Percentiles rank a stretch among this genome's conserved stretches.
Evolutionary conservation across 2,113 vertebrate genomes (phyloP).

Genomic region (Ia io): DNA sequence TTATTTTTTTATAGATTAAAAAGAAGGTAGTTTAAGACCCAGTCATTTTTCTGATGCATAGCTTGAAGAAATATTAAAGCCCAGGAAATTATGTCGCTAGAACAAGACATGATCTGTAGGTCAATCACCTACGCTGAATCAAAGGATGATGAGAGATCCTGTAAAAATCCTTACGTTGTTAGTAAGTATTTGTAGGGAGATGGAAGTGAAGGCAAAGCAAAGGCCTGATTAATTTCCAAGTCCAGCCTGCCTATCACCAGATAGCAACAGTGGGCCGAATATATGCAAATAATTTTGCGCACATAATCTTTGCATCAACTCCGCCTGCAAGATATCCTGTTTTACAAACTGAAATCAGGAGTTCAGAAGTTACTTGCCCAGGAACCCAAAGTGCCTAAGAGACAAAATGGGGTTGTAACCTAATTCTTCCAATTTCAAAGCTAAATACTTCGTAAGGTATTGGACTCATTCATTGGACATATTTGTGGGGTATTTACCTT

Average conservation of each 20-base stretch:
- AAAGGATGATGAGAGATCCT: neutral
- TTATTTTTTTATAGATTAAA: conserved; percentile 1
- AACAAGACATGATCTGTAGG: neutral
- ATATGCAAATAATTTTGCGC: neutral
- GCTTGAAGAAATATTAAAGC: conserved; percentile 27
- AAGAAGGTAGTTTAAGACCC: neutral
- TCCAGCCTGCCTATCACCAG: neutral
- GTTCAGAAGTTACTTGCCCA: conserved; percentile 12
- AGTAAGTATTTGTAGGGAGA: neutral
- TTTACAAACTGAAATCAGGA: conserved; percentile 10
- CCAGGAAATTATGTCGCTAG: neutral
- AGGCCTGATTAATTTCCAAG: neutral
- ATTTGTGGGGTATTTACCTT: neutral
- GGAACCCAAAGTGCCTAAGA: neutral
- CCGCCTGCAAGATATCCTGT: neutral
- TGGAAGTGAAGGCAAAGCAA: neutral
- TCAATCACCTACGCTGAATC: neutral
- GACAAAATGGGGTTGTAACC: neutral
- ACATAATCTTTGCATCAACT: neutral
- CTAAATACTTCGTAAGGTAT: neutral
- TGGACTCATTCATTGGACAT: neutral
- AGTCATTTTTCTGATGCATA: neutral
- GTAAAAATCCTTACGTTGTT: neutral
- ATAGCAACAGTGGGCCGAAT: neutral
- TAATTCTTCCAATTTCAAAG: conserved; percentile 12